Evolutionary conservation across 2,113 vertebrate genomes (phyloP).

Genomic region (Balaeniceps rex): DNA sequence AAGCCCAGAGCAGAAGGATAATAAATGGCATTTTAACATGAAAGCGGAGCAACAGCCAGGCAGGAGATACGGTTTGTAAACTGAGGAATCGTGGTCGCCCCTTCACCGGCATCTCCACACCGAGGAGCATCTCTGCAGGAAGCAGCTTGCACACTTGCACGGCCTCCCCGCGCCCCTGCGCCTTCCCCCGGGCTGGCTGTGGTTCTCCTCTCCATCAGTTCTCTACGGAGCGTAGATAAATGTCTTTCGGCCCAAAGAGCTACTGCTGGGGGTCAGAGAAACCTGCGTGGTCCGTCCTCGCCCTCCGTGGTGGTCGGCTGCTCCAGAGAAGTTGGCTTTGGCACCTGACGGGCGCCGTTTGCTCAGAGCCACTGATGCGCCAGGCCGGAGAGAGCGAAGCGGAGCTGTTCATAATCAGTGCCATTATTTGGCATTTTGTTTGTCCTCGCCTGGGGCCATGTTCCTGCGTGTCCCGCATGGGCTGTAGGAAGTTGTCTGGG

Average conservation of each 20-base stretch:
- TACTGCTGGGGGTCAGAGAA: background rate
- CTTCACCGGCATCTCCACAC: background rate
- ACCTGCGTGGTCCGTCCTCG: background rate
- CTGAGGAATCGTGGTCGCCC: background rate
- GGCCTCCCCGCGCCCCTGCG: background rate
- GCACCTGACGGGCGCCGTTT: background rate
- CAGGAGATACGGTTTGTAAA: background rate
- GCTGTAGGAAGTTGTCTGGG: background rate
- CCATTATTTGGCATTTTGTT: background rate
- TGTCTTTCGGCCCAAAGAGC: background rate
- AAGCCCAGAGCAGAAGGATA: background rate
- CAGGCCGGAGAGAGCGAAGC: background rate
- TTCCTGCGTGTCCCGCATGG: background rate
- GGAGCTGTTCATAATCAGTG: background rate
- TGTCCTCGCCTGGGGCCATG: background rate
- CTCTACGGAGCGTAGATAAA: fast-evolving
- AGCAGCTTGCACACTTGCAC: background rate
- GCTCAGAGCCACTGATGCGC: background rate
- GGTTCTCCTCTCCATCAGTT: background rate
- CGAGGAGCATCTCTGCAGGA: background rate
- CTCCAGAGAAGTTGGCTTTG: background rate
- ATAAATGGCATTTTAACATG: background rate
- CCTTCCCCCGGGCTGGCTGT: background rate
- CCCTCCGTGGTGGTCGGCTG: background rate
- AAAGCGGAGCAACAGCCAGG: background rate